Evolutionary conservation across 2,113 vertebrate species (phyloP).

Genomic region (Phycodurus eques): DNA sequence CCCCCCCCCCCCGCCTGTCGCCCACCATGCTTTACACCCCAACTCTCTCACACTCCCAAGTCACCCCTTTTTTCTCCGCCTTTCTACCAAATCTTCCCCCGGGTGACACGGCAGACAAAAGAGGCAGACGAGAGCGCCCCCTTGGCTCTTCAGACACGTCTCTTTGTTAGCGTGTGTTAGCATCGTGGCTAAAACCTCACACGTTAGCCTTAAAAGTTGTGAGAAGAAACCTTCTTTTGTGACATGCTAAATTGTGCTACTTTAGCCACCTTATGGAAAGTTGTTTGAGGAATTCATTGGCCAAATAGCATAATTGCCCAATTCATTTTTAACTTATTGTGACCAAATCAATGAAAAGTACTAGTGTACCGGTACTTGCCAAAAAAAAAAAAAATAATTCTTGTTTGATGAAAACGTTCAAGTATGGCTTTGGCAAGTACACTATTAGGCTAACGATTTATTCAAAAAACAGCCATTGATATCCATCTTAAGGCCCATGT

Average conservation of each 20-base stretch:
- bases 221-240: background rate
- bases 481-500: no score
- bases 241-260: background rate
- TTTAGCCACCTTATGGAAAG: background rate
- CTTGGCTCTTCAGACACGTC: slow-evolving; percentile 51
- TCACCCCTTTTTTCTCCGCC: slow-evolving; percentile 51
- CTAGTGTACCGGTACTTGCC: no score
- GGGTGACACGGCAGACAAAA: slow-evolving; percentile 66
- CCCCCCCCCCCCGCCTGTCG: slow-evolving; percentile 68
- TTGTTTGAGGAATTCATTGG: no score
- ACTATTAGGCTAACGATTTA: no score
- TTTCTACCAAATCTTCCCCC: slow-evolving; percentile 48
- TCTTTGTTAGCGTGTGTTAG: slow-evolving; percentile 44
- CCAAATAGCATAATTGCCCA: no score
- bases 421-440: no score
- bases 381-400: no score
- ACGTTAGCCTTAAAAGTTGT: background rate
- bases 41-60: slow-evolving; percentile 70
- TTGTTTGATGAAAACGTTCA: no score
- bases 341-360: background rate
- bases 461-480: no score
- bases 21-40: slow-evolving; percentile 58
- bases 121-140: slow-evolving; percentile 46
- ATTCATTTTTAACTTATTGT: background rate
- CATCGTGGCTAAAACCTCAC: background rate